A percentile compares a stretch with the other conserved stretches of the same genome.
These are phyloP conservation scores for Cylloceria caligata DNA, from an alignment of 2,888 invertebrate genomes.

Conservation along the genomic window DNA sequence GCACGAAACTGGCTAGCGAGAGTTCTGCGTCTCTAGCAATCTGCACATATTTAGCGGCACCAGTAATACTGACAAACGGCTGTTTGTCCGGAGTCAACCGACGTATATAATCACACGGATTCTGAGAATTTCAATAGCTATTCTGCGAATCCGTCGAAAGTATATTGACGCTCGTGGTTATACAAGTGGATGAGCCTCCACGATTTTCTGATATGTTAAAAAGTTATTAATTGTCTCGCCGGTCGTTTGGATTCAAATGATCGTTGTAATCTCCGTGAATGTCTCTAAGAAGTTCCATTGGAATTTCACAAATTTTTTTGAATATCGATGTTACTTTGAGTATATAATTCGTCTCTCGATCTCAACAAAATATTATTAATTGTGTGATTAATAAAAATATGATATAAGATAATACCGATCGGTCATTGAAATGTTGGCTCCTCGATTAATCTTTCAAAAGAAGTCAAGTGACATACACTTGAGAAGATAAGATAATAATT, in stretches of 20 bases:
- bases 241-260: neutral
- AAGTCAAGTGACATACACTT: constrained; percentile 14
- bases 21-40: constrained; percentile 32
- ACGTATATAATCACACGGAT: constrained; percentile 36
- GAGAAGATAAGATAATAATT: constrained; percentile 41
- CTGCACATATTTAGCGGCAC: constrained; percentile 37
- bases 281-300: constrained; percentile 31
- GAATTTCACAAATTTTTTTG: constrained; percentile 20
- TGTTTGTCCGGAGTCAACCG: constrained; percentile 53
- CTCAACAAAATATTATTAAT: constrained; percentile 29
- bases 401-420: constrained; percentile 36
- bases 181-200: neutral
- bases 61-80: constrained; percentile 54
- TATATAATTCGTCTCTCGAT: neutral
- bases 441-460: neutral
- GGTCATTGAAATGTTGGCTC: constrained; percentile 18
- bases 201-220: neutral
- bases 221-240: constrained; percentile 13
- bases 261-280: neutral
- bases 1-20: constrained; percentile 42
- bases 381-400: constrained; percentile 3
- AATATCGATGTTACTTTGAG: neutral
- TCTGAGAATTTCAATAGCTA: constrained; percentile 34
- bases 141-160: constrained; percentile 19
- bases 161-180: constrained; percentile 10